These are phyloP conservation scores for Keiferia lycopersicella DNA, from an alignment of 2,888 invertebrate genomes.

Conservation along the genomic window DNA sequence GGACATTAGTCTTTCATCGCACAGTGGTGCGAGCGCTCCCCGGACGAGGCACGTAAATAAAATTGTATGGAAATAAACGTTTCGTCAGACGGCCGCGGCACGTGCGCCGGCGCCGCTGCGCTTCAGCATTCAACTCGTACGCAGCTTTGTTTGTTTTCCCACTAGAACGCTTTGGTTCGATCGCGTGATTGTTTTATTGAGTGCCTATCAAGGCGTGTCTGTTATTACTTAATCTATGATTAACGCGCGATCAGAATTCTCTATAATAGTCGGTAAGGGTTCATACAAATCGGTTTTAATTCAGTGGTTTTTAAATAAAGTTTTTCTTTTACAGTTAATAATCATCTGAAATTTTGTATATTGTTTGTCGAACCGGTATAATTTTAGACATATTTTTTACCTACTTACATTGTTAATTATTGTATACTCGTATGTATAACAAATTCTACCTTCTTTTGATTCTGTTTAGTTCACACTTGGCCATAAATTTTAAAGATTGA, in stretches of 20 bases:
- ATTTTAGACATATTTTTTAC: too few species aligned
- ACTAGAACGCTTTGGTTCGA: conserved; percentile 45
- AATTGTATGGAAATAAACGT: conserved; percentile 67
- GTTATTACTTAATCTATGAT: conserved; percentile 48
- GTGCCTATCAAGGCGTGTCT: conserved; percentile 43
- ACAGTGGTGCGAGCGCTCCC: conserved; percentile 38
- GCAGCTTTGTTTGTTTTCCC: conserved; percentile 68
- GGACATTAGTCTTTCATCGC: conserved; percentile 25
- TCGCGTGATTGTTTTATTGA: conserved; percentile 71
- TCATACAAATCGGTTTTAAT: not conserved
- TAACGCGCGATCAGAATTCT: conserved; percentile 34
- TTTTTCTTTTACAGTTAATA: too few species aligned
- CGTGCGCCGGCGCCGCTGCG: conserved; percentile 65
- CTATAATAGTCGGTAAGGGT: not conserved
- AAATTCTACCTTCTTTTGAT: too few species aligned
- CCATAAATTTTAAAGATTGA: not conserved
- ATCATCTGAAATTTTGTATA: too few species aligned
- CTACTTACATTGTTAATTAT: too few species aligned
- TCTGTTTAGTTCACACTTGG: too few species aligned
- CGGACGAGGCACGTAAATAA: conserved; percentile 65
- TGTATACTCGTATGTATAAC: too few species aligned
- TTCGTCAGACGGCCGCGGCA: conserved; percentile 60
- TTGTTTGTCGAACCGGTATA: too few species aligned
- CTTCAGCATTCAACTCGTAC: conserved; percentile 69
- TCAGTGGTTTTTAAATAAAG: too few species aligned